A percentile compares a stretch with the other conserved stretches of the same genome.
Evolutionary conservation across 2,888 invertebrate species (phyloP).

Genomic region (Chrysina gloriosa): DNA sequence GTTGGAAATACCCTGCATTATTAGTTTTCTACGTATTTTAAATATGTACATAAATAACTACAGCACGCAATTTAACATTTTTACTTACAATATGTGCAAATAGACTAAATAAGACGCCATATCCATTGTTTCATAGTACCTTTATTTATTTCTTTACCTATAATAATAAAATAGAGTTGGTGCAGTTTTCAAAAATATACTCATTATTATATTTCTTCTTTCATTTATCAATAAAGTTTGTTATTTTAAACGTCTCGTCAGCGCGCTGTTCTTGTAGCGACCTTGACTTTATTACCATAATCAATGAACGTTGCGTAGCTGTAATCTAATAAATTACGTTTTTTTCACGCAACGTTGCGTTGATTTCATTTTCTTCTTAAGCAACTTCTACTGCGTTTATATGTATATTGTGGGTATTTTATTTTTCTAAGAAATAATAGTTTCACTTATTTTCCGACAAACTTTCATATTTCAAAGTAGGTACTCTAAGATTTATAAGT

Average conservation of each 20-base stretch:
- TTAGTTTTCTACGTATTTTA: too few species aligned
- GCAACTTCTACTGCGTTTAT: neutral
- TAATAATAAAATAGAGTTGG: too few species aligned
- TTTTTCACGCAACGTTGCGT: conserved; percentile 31
- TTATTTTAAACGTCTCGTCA: neutral
- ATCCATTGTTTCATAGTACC: too few species aligned
- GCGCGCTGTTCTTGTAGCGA: conserved; percentile 2
- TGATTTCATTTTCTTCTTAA: conserved; percentile 5
- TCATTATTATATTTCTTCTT: neutral
- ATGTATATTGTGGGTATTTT: neutral
- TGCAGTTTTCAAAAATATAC: neutral
- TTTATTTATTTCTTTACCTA: too few species aligned
- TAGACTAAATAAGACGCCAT: too few species aligned
- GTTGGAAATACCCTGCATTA: too few species aligned
- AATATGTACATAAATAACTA: too few species aligned
- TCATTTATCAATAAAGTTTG: conserved; percentile 9
- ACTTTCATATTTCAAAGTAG: too few species aligned
- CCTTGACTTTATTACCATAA: conserved; percentile 35
- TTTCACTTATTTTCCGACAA: too few species aligned
- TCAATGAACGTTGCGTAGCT: conserved; percentile 32
- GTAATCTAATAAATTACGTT: conserved; percentile 27
- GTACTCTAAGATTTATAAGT: too few species aligned
- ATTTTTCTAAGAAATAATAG: neutral
- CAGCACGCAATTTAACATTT: too few species aligned
- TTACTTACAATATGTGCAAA: too few species aligned